These are phyloP conservation scores for Rhineura floridana DNA, from an alignment of 2,113 vertebrate species.

Conservation along the genomic window DNA sequence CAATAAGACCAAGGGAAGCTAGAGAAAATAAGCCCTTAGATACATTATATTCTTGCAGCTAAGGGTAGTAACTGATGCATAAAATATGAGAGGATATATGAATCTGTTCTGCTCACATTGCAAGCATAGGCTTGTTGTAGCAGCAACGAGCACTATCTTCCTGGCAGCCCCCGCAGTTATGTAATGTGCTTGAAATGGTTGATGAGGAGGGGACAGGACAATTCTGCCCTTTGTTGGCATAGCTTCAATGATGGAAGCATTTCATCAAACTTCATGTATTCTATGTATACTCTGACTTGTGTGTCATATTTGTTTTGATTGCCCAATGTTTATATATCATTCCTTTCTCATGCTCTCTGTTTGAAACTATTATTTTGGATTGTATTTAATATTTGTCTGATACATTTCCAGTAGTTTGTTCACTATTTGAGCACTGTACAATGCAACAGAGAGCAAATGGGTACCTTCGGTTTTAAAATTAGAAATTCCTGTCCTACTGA, in stretches of 20 bases:
- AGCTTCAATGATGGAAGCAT: not conserved
- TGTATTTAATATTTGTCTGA: not conserved
- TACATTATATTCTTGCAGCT: not conserved
- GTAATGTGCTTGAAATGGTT: not conserved
- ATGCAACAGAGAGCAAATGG: not conserved
- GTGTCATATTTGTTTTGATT: not conserved
- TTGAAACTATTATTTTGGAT: conserved; percentile 5
- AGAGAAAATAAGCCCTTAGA: not conserved
- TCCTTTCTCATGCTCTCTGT: rapidly evolving
- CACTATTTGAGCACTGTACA: not conserved
- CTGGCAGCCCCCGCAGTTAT: not conserved
- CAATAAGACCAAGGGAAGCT: not conserved
- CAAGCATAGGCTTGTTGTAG: conserved; percentile 6
- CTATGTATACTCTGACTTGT: not conserved
- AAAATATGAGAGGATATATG: not conserved
- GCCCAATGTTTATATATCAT: conserved; percentile 3
- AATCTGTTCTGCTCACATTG: not conserved
- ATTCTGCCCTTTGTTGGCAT: not conserved
- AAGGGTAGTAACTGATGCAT: not conserved
- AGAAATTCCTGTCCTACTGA: conserved; percentile 14
- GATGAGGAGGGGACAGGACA: not conserved
- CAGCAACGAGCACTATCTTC: not conserved
- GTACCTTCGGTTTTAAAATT: conserved; percentile 5
- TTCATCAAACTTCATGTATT: not conserved
- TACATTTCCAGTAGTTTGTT: not conserved